These are phyloP conservation scores for Polydrusus pterygomalis DNA, from an alignment of 2,888 invertebrate species.

Conservation along the genomic window DNA sequence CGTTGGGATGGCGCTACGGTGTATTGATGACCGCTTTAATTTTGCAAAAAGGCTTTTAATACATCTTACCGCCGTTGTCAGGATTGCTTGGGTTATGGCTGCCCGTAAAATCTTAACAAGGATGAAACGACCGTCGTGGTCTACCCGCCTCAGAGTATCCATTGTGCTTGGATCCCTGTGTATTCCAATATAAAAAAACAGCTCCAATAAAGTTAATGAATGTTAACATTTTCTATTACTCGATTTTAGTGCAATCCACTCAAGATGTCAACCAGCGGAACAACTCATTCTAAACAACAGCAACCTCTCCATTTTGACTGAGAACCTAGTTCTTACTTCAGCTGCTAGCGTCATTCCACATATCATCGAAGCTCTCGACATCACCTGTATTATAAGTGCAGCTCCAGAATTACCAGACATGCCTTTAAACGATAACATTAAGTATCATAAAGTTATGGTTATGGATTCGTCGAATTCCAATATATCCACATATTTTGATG, in stretches of 20 bases:
- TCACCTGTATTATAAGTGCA: slow-evolving; percentile 87
- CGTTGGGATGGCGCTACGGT: no score
- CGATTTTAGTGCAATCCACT: slow-evolving; percentile 16
- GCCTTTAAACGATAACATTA: slow-evolving; percentile 74
- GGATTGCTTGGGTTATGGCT: no score
- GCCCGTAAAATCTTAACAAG: no score
- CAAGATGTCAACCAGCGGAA: slow-evolving; percentile 18
- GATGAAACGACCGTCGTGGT: no score
- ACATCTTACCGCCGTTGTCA: no score
- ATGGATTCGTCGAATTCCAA: slow-evolving; percentile 84
- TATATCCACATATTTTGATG: slow-evolving; percentile 84
- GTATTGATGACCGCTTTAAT: no score
- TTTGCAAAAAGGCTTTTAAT: no score
- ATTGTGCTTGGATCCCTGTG: no score
- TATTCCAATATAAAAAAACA: no score
- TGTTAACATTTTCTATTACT: not conserved
- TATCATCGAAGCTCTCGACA: slow-evolving; percentile 79
- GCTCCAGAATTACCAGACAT: slow-evolving; percentile 88
- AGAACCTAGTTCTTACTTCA: slow-evolving; percentile 85
- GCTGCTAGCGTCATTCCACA: slow-evolving; percentile 84
- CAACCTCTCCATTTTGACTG: slow-evolving; percentile 81
- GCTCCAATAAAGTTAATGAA: no score
- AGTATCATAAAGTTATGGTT: slow-evolving; percentile 82
- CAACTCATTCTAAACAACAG: slow-evolving; percentile 30
- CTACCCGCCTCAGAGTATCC: no score